These are phyloP conservation scores for Meghimatium bilineatum DNA, from an alignment of 2,888 invertebrate species.

Conservation along the genomic window DNA sequence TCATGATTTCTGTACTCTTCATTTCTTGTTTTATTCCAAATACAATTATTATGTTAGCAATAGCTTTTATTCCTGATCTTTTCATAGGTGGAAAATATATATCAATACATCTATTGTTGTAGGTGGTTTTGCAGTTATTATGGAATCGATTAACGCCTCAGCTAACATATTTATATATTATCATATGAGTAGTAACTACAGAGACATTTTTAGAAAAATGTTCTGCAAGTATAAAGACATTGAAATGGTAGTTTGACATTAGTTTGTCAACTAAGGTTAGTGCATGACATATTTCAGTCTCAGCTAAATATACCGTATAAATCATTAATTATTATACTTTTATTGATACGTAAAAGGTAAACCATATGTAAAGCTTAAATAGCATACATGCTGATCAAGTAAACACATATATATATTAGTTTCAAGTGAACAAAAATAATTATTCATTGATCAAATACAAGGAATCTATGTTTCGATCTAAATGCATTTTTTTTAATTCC, in stretches of 20 bases:
- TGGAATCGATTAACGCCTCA: not conserved
- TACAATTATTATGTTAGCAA: not conserved
- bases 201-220: not conserved
- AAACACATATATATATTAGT: too few relatives aligned
- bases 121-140: not conserved
- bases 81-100: not conserved
- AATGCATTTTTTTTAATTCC: too few relatives aligned
- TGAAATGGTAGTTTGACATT: not conserved
- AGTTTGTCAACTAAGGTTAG: too few relatives aligned
- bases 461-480: too few relatives aligned
- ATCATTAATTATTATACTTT: too few relatives aligned
- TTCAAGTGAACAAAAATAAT: too few relatives aligned
- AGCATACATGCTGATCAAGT: too few relatives aligned
- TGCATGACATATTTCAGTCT: too few relatives aligned
- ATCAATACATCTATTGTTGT: not conserved
- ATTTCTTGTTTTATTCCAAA: not conserved
- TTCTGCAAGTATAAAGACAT: not conserved
- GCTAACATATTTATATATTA: constrained; percentile 5
- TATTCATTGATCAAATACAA: too few relatives aligned
- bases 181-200: constrained; percentile 10
- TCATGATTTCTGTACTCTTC: not conserved
- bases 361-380: too few relatives aligned
- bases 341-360: too few relatives aligned
- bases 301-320: too few relatives aligned
- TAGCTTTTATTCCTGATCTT: not conserved